phyloP scores from a whole-genome alignment of 2,113 vertebrate genomes.

The Uria aalge region DNA sequence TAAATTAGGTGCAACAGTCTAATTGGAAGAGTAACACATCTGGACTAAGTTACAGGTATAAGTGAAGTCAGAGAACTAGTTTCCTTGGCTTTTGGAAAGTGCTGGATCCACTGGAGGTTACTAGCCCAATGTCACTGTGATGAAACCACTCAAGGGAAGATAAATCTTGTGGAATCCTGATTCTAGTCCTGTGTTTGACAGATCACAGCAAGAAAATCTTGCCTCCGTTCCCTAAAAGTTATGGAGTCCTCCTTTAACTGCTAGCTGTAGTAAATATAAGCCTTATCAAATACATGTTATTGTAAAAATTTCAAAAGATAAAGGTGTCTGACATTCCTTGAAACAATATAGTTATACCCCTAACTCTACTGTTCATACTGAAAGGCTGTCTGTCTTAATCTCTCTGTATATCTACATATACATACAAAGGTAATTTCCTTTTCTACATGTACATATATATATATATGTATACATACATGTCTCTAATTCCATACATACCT shows the following conservation, averaged over 20 bases:
- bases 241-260: not conserved
- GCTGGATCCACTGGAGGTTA: not conserved
- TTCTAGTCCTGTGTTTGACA: not conserved
- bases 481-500: not conserved
- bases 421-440: not conserved
- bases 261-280: not conserved
- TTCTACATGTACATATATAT: not conserved
- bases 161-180: not conserved
- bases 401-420: not conserved
- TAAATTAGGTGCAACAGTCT: not conserved
- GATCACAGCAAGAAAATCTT: not conserved
- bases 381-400: not conserved
- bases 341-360: not conserved
- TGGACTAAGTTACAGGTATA: not conserved
- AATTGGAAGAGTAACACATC: not conserved
- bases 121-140: not conserved
- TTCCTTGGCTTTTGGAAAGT: not conserved
- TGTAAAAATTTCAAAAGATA: not conserved
- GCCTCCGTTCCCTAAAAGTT: not conserved
- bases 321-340: not conserved
- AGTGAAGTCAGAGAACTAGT: not conserved
- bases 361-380: not conserved
- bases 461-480: not conserved
- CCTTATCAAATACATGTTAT: not conserved
- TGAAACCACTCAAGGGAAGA: not conserved